Evolutionary conservation across 2,797 vertebrate genomes (phyloP), one percentile per base, ranked within the genome.

Genomic region (Melanotaenia trifasciata): DNA sequence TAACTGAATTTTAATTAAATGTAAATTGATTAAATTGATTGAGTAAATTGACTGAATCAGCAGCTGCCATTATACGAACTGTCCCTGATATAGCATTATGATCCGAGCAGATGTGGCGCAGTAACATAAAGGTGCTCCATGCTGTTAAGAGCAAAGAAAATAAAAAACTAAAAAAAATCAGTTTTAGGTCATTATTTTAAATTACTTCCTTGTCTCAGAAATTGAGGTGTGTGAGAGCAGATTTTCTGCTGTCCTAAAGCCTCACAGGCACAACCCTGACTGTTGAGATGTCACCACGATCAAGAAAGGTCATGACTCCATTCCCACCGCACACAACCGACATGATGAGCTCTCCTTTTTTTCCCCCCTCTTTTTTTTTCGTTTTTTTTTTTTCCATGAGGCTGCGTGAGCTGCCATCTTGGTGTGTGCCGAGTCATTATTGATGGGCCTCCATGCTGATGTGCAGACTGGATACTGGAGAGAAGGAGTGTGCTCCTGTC

Each of bases 371-470:
- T 38, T 38, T 38, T 38, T 38, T 32, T 22, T 47, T 40, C 13
- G 58, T 5, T 60, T 62, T 36, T 35, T 22, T 28, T 26, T 26
- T 45, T 1, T n/a, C 3, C 40, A 70, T 24, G 7, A 64, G 62
- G 72, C 71, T 57, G 72, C 62, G 16, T 71, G 78, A 82, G 83
- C 86, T 84, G 84, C 80, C 89, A 87, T 87, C 78, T 86, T 81
- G 85, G 79, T 67, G 82, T 66, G 79, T 78, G 87, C 38, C 10
- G 40, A 78, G 82, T 76, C 78, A 63, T 87, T 89, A 89, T 74
- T 78, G 84, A 89, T 83, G 84, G 76, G 76, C 81, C 72, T 86
- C 63, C 79, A 71, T 64, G 70, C 86, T 76, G 77, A 76, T 72
- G 76, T 72, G 73, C 72, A 70, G 86, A 79, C 84, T 58, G 79